Evolutionary conservation across 2,888 invertebrate genomes (phyloP), one percentile per base, ranked within the genome.

Genomic region (Serrognathus titanus): DNA sequence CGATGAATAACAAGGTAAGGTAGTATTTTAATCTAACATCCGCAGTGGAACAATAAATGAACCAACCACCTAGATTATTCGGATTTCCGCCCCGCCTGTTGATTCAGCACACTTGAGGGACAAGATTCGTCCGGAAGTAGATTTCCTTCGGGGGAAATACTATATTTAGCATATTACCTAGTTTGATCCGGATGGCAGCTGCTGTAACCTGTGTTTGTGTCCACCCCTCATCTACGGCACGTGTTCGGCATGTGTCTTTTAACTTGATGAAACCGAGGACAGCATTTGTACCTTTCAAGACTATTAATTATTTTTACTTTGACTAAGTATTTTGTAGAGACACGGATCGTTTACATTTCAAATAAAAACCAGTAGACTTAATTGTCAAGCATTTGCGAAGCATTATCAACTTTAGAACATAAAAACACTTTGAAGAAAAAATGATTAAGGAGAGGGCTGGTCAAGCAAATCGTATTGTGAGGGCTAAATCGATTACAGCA

Each of bases 121-220:
- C 69, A 70, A 71, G 72, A 73, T 72, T 72, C 68, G 61, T 68
- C 72, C 71, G 73, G 74, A 74, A 73, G 70, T 73, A 72, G 63
- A 66, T 72, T 72, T 73, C 71, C 71, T 72, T 61, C 62, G 53
- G 63, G 71, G 69, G 71, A 72, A 74, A 73, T 69, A 69, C 71
- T 73, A 73, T 72, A 72, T 72, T 72, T 72, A 73, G 71, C 69
- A 67, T 71, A 70, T 74, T 72, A 72, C 72, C 72, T 72, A 70
- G 68, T 67, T 69, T 67, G 69, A 65, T 66, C 67, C 67, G 71
- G 62, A 66, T 64, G 60, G 67, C 73, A 73, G 74, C 73, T 73
- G 74, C 55, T 65, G 59, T 66, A 73, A 71, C 71, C 71, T 71
- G 71, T 62, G 56, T 58, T 59, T 59, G 56, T 71, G 70, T 70